These are phyloP conservation scores for Thalassarche chlororhynchos DNA, from an alignment of 2,113 vertebrate species.

Conservation along the genomic window DNA sequence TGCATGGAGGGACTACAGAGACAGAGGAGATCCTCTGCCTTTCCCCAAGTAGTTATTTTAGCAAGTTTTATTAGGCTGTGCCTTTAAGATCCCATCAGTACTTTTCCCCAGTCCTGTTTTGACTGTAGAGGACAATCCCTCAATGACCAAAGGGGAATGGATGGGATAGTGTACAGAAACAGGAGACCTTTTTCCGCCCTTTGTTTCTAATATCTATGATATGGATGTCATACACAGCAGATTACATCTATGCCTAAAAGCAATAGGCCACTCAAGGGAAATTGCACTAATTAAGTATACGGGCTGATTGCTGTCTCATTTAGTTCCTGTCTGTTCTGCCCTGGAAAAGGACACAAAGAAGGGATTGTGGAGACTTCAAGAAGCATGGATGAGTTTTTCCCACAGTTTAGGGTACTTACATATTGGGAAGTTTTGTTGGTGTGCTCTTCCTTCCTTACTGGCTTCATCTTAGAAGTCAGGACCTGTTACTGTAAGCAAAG, in stretches of 20 bases:
- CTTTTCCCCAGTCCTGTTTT: not conserved
- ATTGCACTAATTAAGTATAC: not conserved
- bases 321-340: slow-evolving; percentile 1
- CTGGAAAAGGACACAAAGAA: not conserved
- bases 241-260: slow-evolving; percentile 2
- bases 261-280: not conserved
- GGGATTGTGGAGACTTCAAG: not conserved
- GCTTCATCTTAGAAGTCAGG: not conserved
- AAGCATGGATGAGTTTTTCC: not conserved
- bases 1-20: not conserved
- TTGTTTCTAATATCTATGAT: not conserved
- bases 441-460: not conserved
- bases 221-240: not conserved
- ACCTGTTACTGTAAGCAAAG: not conserved
- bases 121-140: not conserved
- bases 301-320: not conserved
- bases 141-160: not conserved
- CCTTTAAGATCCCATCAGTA: not conserved
- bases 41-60: not conserved
- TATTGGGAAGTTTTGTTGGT: not conserved
- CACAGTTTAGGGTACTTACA: not conserved
- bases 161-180: not conserved
- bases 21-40: not conserved
- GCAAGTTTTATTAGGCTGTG: not conserved
- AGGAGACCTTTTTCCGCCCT: not conserved